Evolutionary conservation across 2,888 invertebrate species (phyloP).

Genomic region (Camponotus fellah): DNA sequence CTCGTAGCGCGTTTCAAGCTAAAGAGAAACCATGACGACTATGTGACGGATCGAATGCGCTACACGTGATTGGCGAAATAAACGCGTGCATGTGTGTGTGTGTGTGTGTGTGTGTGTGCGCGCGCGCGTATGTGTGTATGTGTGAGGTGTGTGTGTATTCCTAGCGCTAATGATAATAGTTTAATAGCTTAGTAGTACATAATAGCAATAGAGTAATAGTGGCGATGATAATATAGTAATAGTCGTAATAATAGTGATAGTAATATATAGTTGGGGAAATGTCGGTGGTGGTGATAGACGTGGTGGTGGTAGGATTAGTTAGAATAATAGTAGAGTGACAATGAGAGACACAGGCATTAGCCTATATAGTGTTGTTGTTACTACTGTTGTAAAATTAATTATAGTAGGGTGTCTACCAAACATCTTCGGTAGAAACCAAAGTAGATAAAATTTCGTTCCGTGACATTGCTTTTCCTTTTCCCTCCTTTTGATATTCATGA

Average conservation of each 20-base stretch:
- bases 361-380: slow-evolving; percentile 65
- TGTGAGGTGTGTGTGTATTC: slow-evolving; percentile 2
- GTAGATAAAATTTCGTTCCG: slow-evolving; percentile 77
- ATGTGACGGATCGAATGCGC: slow-evolving; percentile 63
- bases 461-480: slow-evolving; percentile 79
- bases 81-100: slow-evolving; percentile 60
- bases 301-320: slow-evolving; percentile 57
- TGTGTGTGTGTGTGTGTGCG: slow-evolving; percentile 10
- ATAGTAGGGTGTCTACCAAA: slow-evolving; percentile 82
- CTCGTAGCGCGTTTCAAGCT: slow-evolving; percentile 71
- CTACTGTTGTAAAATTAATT: slow-evolving; percentile 76
- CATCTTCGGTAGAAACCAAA: slow-evolving; percentile 80
- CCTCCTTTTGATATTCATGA: slow-evolving; percentile 76
- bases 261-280: slow-evolving; percentile 74
- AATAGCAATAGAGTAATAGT: slow-evolving; percentile 60
- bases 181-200: slow-evolving; percentile 58
- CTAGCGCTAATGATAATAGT: slow-evolving; percentile 63
- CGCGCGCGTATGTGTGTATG: slow-evolving; percentile 54
- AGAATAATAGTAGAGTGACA: slow-evolving; percentile 60
- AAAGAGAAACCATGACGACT: slow-evolving; percentile 82
- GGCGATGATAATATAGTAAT: slow-evolving; percentile 54
- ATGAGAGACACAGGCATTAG: slow-evolving; percentile 67
- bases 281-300: slow-evolving; percentile 71
- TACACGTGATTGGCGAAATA: slow-evolving; percentile 64
- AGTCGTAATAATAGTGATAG: slow-evolving; percentile 72